Evolutionary conservation across 2,888 invertebrate species (phyloP), one percentile per base, ranked within the genome.

Genomic region (Clanis bilineata): DNA sequence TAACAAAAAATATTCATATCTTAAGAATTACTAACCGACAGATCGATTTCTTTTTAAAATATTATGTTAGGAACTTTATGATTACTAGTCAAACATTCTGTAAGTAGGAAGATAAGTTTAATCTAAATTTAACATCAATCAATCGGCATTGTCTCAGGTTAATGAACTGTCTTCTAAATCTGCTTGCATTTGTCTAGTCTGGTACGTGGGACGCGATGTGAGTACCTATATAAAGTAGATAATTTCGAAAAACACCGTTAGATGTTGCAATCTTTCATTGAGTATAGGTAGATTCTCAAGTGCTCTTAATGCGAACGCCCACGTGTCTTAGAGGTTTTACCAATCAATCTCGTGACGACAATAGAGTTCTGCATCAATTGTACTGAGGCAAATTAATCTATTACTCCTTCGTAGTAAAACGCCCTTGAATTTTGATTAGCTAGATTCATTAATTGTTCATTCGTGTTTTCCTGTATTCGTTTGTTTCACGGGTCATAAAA

Each of bases 311-410:
- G 69, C 73, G 68, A 72, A 79, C 79, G 74, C 80, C 80, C 77
- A 82, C 80, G 72, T 68, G 67, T 59, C 63, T 59, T 63, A 62
- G 63, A 62, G 64, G 71, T 74, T 74, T 72, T 76, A 76, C 79
- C 79, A 78, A 80, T 83, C 82, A 80, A 79, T 82, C 77, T 72
- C 67, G 66, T 64, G 68, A 67, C 60, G 69, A 68, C 72, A 71
- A 77, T 79, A 74, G 73, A 76, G 70, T 71, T 72, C 68, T 55
- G 62, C 73, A 73, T 72, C 72, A 75, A 75, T 74, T 73, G 69
- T 64, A 51, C 47, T 15, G 43, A 43, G 22, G 55, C 18, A 56
- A 41, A 66, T 67, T 62, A 57, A 56, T 65, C 54, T 47, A 47
- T 59, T 64, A 59, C 60, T 60, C 60, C 68, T 70, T 69, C 58